phyloP scores from a whole-genome alignment of 2,888 invertebrate genomes.

The Diadegma fenestrale region DNA sequence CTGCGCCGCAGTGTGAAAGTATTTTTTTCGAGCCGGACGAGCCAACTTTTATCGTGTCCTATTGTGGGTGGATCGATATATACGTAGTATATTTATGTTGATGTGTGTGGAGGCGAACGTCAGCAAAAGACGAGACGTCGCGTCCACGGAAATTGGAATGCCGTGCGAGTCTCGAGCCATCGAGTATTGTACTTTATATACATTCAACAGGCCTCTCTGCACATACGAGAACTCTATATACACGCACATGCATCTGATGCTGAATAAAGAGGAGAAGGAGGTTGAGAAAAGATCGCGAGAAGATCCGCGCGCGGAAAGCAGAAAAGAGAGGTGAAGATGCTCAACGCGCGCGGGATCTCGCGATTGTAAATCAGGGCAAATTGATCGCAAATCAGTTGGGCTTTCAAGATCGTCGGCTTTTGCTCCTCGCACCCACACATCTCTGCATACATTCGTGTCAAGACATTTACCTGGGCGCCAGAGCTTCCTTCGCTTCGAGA shows the following conservation, averaged over 20 bases:
- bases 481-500: neutral
- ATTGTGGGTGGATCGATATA: conserved; percentile 10
- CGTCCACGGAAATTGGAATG: conserved; percentile 55
- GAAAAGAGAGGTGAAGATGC: conserved; percentile 63
- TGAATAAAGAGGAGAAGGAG: conserved; percentile 4
- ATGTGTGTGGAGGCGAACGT: neutral
- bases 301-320: conserved; percentile 14
- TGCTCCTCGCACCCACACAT: conserved; percentile 47
- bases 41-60: neutral
- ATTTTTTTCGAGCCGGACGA: neutral
- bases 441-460: neutral
- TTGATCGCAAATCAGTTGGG: conserved; percentile 83
- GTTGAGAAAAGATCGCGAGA: conserved; percentile 37
- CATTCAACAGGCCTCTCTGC: neutral
- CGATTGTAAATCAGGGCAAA: conserved; percentile 84
- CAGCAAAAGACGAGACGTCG: conserved; percentile 39
- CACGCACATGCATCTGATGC: neutral
- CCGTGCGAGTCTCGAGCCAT: conserved; percentile 34
- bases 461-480: conserved; percentile 7
- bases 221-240: neutral
- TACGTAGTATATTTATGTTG: neutral
- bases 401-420: conserved; percentile 65
- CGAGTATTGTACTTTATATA: conserved; percentile 24
- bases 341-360: conserved; percentile 61
- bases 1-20: conserved; percentile 3